Base-by-base conservation (phyloP, 2,797 vertebrate genomes). In the Myotis vivesi region DNA sequence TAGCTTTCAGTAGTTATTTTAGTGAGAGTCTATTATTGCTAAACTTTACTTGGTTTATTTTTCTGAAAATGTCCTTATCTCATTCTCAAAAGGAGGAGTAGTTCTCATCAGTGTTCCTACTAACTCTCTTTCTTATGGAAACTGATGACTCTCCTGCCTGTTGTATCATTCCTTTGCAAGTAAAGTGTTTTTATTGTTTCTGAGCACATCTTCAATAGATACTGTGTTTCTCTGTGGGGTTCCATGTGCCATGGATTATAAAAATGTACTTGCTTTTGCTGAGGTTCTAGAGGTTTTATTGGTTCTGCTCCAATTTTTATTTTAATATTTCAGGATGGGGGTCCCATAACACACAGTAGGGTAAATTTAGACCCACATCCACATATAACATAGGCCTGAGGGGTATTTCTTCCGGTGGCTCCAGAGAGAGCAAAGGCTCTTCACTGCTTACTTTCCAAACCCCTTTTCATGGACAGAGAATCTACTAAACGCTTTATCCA, bases 261-360 rank as follows among this genome's bases (percentile, higher is more conserved):
- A 94, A 96, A 88, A 81, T 80, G 10, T 76, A 30, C 62, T 87
- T 77, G 28, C 28, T 93, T 95, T 97, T 69, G 16, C n/a, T 84
- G 44, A 94, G 44, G 8, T 64, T 92, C 75, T 90, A 38, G 23
- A 88, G 44, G 44, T 87, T 89, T 94, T 69, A 87, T 72, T 90
- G n/a, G 22, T 73, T 94, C 55, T 92, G 46, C 36, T 64, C 28
- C 55, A 64, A 44, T 64, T 83, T 81, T 84, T 79, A 76, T 41
- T 92, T 82, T 80, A 23, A 76, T 44, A 22, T 89, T 92, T 95
- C 75, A 75, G n/a, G 20, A 28, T 59, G 19, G 57, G 46, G 30
- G 77, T 92, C 17, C 64, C 3, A n/a, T 86, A 68, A 81, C 22
- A 94, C 36, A 55, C 22, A 79, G 20, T 33, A 76, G 20, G 44